Evolutionary conservation across 53 echinoderm and acorn worm genomes (phyloP), one percentile per base, ranked within the genome.

Genomic region (Pentamera pediparva): DNA sequence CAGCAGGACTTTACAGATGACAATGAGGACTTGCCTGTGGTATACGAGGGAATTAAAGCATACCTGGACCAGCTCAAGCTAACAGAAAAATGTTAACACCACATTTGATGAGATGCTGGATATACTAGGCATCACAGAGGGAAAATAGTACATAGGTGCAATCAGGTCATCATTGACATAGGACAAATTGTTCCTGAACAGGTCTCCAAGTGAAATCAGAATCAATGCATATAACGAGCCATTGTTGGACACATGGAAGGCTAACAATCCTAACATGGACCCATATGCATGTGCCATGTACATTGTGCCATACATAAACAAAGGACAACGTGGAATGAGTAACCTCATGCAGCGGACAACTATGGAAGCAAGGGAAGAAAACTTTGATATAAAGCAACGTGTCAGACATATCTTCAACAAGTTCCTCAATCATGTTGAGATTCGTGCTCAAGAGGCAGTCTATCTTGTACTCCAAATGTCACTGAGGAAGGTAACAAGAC

Each of bases 391-490:
- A 8, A 39, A 24, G 18, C 65, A 65, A 22, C 53, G 51, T 32
- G 65, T 82, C 2, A 43, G 76, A 5, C 52, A 51, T 31, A 82
- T 82, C 52, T 75, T 75, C 26, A 82, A 82, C 35, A 75, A 75
- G 65, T 82, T 82, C 20, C 30, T 82, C 11, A 75, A 82, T 48
- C 35, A 34, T 75, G 75, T 82, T 33, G 82, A 82, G 62, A 53
- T 82, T 6, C 50, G 75, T 75, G 82, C 82, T 36, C 75, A 82
- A 82, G 82, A 82, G n/a, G 82, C 75, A 28, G 82, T 75, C 8
- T 82, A 82, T 28, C 27, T 75, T 4, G 24, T 75, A 8, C 64
- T 82, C 22, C 75, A 82, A 62, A 13, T 82, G 38, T 59, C 75
- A 37, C 26, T 82, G 11, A 75, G 52, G 8, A 51, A 62, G 51